Percentiles rank a stretch among this genome's conserved stretches.
Evolutionary conservation across 2,888 invertebrate species (phyloP).

Genomic region (Stratiomys singularior): DNA sequence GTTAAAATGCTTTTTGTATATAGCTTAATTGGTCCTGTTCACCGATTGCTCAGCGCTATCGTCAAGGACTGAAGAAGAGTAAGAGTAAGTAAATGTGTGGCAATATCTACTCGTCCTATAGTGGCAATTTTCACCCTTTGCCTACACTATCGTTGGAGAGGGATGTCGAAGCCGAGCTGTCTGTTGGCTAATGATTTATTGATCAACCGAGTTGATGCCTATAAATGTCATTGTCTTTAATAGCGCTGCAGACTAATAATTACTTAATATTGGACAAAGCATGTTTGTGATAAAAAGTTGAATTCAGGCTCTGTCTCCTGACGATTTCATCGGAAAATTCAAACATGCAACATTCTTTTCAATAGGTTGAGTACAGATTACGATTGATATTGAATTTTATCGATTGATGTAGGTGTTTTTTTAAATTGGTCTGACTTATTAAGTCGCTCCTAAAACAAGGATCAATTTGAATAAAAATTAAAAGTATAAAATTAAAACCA

Average conservation of each 20-base stretch:
- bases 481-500: no score
- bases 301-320: no score
- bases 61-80: not conserved
- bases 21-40: slow-evolving; percentile 19
- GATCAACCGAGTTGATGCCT: slow-evolving; percentile 8
- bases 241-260: not conserved
- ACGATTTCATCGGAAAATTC: no score
- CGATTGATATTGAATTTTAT: no score
- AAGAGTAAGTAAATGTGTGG: not conserved
- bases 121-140: slow-evolving; percentile 32
- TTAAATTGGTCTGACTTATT: no score
- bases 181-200: slow-evolving; percentile 32
- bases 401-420: no score
- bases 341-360: no score
- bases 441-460: no score
- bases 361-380: no score
- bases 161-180: not conserved
- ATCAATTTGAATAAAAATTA: no score
- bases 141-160: not conserved
- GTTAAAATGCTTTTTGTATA: slow-evolving; percentile 6
- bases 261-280: not conserved
- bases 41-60: not conserved
- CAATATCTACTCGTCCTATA: not conserved
- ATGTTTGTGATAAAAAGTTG: not conserved
- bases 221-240: not conserved